A percentile compares a stretch with the other conserved stretches of the same genome.
Evolutionary conservation across 2,888 invertebrate genomes (phyloP).

Genomic region (Exocentrus adspersus): DNA sequence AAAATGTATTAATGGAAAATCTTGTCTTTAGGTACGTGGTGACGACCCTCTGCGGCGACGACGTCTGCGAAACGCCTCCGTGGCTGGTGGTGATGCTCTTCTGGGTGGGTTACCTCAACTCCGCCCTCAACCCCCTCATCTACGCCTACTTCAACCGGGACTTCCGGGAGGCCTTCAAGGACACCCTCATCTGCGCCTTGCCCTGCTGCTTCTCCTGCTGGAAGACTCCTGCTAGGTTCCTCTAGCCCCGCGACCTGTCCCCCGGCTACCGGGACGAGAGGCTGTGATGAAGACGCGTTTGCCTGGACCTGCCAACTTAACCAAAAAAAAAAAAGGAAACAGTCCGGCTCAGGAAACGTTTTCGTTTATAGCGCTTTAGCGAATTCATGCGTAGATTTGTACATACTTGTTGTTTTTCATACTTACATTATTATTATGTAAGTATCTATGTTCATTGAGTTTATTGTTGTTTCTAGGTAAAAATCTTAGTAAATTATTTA

Average conservation of each 20-base stretch:
- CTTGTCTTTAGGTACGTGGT: constrained; percentile 77
- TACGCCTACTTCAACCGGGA: constrained; percentile 97
- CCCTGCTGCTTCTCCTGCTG: constrained; percentile 84
- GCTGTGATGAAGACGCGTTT: constrained; percentile 53
- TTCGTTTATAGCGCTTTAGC: no score
- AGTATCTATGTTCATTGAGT: no score
- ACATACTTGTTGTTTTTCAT: no score
- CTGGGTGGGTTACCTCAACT: constrained; percentile 98
- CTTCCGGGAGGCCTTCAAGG: constrained; percentile 95
- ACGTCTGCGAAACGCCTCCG: constrained; percentile 73
- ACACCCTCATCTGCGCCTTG: constrained; percentile 85
- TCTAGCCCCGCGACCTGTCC: constrained; percentile 60
- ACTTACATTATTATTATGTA: no score
- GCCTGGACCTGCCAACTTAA: no score
- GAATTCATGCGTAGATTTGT: no score
- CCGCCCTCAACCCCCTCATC: constrained; percentile 92
- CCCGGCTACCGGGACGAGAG: constrained; percentile 56
- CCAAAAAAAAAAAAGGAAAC: no score
- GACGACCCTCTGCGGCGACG: constrained; percentile 80
- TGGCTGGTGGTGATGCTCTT: constrained; percentile 77
- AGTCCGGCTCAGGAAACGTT: no score
- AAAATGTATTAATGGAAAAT: no score
- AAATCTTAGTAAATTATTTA: no score
- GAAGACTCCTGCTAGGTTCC: constrained; percentile 71
- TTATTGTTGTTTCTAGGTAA: no score